phyloP scores from a whole-genome alignment of 2,888 invertebrate genomes.

The Exephanes ischioxanthus region DNA sequence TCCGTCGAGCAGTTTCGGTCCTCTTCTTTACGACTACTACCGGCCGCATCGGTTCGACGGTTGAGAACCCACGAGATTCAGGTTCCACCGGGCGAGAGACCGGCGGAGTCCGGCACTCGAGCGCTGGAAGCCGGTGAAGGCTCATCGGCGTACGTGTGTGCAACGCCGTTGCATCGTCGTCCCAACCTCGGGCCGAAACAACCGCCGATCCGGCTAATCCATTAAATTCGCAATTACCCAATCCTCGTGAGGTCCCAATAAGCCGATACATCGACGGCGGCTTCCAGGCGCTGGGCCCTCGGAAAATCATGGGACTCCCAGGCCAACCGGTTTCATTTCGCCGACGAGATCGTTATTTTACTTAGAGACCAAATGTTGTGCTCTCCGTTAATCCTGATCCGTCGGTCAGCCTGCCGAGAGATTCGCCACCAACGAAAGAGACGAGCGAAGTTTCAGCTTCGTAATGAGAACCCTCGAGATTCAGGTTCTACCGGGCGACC shows the following conservation, averaged over 20 bases:
- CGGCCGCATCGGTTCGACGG: conserved; percentile 33
- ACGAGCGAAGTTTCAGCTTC: conserved; percentile 45
- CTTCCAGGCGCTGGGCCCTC: not conserved
- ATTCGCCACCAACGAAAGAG: conserved; percentile 11
- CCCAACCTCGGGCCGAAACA: conserved; percentile 34
- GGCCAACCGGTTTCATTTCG: not conserved
- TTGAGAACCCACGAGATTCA: conserved; percentile 73
- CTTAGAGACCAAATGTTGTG: not conserved
- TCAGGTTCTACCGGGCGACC: conserved; percentile 82
- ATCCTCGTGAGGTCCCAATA: conserved; percentile 14
- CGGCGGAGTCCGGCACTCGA: conserved; percentile 58
- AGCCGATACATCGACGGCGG: not conserved
- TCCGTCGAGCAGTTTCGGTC: not conserved
- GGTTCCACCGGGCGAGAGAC: conserved; percentile 63
- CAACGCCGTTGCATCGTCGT: conserved; percentile 38
- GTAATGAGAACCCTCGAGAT: conserved; percentile 82
- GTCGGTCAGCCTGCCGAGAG: not conserved
- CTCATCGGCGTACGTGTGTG: conserved; percentile 47
- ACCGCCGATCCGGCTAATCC: conserved; percentile 16
- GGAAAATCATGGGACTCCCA: not conserved
- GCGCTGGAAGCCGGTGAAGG: conserved; percentile 56
- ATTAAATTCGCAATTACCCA: conserved; percentile 51
- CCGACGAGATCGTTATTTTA: not conserved
- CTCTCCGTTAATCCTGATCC: not conserved
- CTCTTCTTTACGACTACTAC: conserved; percentile 15